Evolutionary conservation across 1,140 invertebrate species (phyloP).

Genomic region (Panulirus ornatus): DNA sequence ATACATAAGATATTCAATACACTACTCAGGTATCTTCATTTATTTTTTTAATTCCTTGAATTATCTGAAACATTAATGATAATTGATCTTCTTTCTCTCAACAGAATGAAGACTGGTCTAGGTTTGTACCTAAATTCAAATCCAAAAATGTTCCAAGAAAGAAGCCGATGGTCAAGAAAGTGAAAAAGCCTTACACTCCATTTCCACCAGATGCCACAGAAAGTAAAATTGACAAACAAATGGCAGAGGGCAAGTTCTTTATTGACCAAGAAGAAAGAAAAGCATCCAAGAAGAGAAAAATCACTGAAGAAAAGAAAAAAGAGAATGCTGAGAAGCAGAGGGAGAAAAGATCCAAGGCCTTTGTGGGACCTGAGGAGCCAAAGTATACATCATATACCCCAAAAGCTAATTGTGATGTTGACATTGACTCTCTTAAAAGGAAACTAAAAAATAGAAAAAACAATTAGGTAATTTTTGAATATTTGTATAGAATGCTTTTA

Average conservation of each 20-base stretch:
- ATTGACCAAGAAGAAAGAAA: slow-evolving; percentile 90
- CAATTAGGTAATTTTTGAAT: no score
- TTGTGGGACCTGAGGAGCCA: slow-evolving; percentile 89
- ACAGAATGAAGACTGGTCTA: slow-evolving; percentile 95
- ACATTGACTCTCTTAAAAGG: slow-evolving; percentile 82
- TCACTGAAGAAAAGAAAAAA: slow-evolving; percentile 84
- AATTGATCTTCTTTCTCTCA: no score
- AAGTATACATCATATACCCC: slow-evolving; percentile 74
- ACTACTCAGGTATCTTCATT: no score
- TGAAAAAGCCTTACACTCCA: slow-evolving; percentile 96
- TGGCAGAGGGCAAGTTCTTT: slow-evolving; percentile 98
- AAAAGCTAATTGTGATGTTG: slow-evolving; percentile 78
- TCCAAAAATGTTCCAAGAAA: slow-evolving; percentile 93
- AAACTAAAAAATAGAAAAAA: slow-evolving; percentile 89
- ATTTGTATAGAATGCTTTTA: no score
- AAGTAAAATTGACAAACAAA: slow-evolving; percentile 95
- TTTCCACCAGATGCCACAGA: slow-evolving; percentile 96
- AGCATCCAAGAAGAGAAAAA: slow-evolving; percentile 85
- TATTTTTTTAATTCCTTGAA: no score
- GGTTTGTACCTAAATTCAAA: slow-evolving; percentile 97
- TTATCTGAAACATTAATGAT: no score
- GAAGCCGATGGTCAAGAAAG: slow-evolving; percentile 89
- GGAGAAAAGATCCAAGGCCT: slow-evolving; percentile 88
- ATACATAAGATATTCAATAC: no score
- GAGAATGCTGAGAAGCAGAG: slow-evolving; percentile 84